Conservation (phyloP, 2,888 invertebrate genomes). For the Eupithecia pulchellata region DNA sequence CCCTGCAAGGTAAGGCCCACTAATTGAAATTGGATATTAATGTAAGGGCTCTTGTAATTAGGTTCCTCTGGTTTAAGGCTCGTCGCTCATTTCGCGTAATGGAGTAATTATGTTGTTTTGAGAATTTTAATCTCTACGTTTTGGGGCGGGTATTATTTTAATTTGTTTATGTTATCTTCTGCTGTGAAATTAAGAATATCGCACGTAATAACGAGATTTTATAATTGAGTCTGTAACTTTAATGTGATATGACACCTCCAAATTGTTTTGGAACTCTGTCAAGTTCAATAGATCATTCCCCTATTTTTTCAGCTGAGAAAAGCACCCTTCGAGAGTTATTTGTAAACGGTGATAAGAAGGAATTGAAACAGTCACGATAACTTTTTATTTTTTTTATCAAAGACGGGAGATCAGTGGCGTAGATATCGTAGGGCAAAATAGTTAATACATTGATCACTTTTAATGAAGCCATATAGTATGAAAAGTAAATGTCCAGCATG, state of each 20-base stretch:
- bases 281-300: too few relatives aligned
- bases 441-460: too few relatives aligned
- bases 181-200: background rate
- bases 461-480: too few relatives aligned
- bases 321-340: too few relatives aligned
- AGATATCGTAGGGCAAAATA: too few relatives aligned
- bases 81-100: background rate
- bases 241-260: background rate
- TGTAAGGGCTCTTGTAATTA: slow-evolving; percentile 34
- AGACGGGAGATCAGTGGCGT: too few relatives aligned
- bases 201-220: background rate
- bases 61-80: slow-evolving; percentile 22
- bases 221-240: too few relatives aligned
- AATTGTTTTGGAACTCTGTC: background rate
- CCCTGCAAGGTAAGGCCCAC: slow-evolving; percentile 2
- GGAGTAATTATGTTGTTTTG: slow-evolving; percentile 2
- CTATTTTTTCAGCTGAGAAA: too few relatives aligned
- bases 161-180: background rate
- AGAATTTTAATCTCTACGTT: background rate
- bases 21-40: slow-evolving; percentile 41
- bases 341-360: too few relatives aligned
- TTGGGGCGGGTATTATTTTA: background rate
- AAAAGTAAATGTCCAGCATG: too few relatives aligned
- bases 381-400: too few relatives aligned
- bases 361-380: too few relatives aligned